Evolutionary conservation across 2,888 invertebrate species (phyloP).

Genomic region (Cynaeus angustus): DNA sequence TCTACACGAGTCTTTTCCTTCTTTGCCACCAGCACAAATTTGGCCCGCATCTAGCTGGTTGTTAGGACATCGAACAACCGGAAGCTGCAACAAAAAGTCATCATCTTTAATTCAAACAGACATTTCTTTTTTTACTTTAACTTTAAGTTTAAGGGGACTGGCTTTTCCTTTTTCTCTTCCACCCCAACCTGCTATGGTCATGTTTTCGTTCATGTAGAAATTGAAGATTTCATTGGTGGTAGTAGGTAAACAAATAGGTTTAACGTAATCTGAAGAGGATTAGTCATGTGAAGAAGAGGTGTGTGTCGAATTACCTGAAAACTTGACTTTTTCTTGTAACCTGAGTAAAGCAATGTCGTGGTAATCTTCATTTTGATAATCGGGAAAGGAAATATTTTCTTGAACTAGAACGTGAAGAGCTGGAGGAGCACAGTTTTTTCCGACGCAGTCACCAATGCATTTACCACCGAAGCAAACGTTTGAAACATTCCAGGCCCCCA

Average conservation of each 20-base stretch:
- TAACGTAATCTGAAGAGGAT: constrained; percentile 72
- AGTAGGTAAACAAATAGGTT: constrained; percentile 78
- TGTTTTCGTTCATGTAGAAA: constrained; percentile 68
- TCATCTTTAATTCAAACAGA: no score
- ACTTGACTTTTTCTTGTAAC: constrained; percentile 12
- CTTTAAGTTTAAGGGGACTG: neutral
- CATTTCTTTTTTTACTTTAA: neutral
- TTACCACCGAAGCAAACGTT: neutral
- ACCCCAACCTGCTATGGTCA: constrained; percentile 80
- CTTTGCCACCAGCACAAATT: constrained; percentile 77
- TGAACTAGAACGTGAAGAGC: neutral
- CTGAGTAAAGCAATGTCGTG: constrained; percentile 27
- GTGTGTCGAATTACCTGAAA: neutral
- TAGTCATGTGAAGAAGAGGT: no score
- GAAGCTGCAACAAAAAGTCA: neutral
- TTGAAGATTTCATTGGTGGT: constrained; percentile 62
- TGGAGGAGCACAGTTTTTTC: constrained; percentile 7
- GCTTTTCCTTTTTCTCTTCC: constrained; percentile 64
- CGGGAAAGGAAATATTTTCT: constrained; percentile 4
- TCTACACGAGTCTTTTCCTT: constrained; percentile 75
- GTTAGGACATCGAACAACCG: constrained; percentile 57
- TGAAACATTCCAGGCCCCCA: constrained; percentile 6
- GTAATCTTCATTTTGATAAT: neutral
- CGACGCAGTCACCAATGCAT: constrained; percentile 8
- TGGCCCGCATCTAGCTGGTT: constrained; percentile 69